Percentiles rank a stretch among this genome's conserved stretches.
Evolutionary conservation across 37 sponge, comb jelly and placozoan species (phyloP).

Genomic region (Diacarnus erythraeanus): DNA sequence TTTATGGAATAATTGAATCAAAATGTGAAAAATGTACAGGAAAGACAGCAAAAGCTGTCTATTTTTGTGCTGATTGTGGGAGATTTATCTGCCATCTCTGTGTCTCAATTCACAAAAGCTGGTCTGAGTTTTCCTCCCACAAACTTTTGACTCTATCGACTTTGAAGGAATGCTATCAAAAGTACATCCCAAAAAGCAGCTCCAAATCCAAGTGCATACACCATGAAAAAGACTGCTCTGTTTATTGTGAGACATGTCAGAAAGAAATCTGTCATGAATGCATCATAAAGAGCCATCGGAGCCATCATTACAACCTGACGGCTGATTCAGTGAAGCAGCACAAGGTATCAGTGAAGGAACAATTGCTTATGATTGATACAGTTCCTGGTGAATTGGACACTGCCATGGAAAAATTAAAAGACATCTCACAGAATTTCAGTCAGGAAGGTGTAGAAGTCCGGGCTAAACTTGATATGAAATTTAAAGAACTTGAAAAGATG

Average conservation of each 20-base stretch:
- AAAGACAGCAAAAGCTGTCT: conserved; percentile 25
- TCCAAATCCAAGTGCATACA: conserved; percentile 2
- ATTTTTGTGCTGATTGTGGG: conserved; percentile 31
- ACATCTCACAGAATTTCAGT: conserved; percentile 3
- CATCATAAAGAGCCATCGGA: conserved; percentile 37
- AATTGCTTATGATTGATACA: conserved; percentile 11
- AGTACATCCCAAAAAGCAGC: conserved; percentile 11
- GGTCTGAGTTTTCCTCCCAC: conserved; percentile 56
- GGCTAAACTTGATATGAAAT: background rate
- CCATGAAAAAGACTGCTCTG: conserved; percentile 36
- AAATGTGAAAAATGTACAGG: conserved; percentile 43
- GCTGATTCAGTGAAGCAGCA: conserved; percentile 44
- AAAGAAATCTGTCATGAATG: conserved; percentile 49
- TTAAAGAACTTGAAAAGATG: conserved; percentile 22
- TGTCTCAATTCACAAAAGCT: conserved; percentile 40
- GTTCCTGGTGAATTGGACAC: conserved; percentile 38
- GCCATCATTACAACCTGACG: conserved; percentile 49
- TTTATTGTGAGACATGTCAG: conserved; percentile 55
- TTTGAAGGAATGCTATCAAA: conserved; percentile 17
- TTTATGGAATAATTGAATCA: conserved; percentile 9
- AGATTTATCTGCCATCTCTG: conserved; percentile 54
- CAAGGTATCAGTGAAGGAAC: conserved; percentile 28
- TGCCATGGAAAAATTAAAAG: conserved; percentile 25
- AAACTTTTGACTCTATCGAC: conserved; percentile 24
- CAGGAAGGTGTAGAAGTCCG: conserved; percentile 1